Base-by-base conservation (phyloP, 2,888 invertebrate species). In the Anarsia innoxiella region DNA sequence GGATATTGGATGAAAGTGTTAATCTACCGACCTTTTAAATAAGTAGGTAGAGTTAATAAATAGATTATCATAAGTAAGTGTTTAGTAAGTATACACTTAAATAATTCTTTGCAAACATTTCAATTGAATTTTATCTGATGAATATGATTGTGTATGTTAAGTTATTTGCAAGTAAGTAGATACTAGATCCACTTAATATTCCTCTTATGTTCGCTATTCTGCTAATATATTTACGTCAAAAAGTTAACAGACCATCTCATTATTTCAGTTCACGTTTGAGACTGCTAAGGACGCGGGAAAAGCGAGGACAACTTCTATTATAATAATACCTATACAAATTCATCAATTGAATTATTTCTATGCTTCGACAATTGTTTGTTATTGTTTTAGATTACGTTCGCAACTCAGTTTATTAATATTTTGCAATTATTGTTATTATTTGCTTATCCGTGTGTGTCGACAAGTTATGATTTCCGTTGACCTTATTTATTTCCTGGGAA, bases 201-300 rank as follows among this genome's bases (percentile, higher is more conserved):
- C 47, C 14, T 31, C 35, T 40, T 29, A 40, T 39, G 49, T 44
- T 41, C 42, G 37, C 49, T 46, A 49, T 55, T 59, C 45, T 51
- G 55, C 51, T 51, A 51, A 66, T 71, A 65, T 65, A 75, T 76
- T 70, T 74, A 77, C 77, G 73, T 75, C 77, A 74, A 59, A 42
- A 63, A 51, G 61, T 69, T 74, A 72, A 66, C 66, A 65, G 60
- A 49, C 59, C 58, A 76, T 79, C 71, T 66, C 65, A 80, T 82
- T 80, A 82, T 66, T 79, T 73, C 82, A 53, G 44, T 53, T 48
- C 80, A 80, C 80, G 82, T 82, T 53, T 56, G 42, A 49, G 44
- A 71, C 73, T 66, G 62, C 66, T 69, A 74, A 74, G 72, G 75
- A 70, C 73, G 63, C 65, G 61, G 60, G 59, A 67, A 66, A 64